Percentiles rank a stretch among this genome's conserved stretches.
Conservation (phyloP, 1,140 invertebrate species). For the Popillia japonica region DNA sequence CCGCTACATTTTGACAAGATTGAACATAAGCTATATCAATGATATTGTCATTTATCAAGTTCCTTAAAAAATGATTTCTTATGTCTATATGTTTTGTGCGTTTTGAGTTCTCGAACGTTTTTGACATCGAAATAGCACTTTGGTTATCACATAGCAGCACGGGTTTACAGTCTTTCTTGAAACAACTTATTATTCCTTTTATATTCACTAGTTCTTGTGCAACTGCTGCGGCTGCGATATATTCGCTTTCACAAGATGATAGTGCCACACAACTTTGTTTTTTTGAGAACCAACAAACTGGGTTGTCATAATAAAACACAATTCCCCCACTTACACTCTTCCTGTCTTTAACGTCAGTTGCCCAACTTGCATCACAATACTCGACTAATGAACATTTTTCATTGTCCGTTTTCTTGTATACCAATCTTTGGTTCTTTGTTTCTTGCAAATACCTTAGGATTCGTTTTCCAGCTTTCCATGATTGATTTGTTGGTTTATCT, state of each 20-base stretch:
- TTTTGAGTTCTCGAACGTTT: constrained; percentile 35
- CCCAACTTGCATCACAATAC: constrained; percentile 48
- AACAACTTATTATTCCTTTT: too few species aligned
- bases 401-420: background rate
- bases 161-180: too few species aligned
- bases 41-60: too few species aligned
- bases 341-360: constrained; percentile 45
- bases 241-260: too few species aligned
- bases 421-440: background rate
- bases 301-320: too few species aligned
- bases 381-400: background rate
- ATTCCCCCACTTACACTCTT: constrained; percentile 51
- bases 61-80: constrained; percentile 9
- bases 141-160: too few species aligned
- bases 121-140: too few species aligned
- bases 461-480: constrained; percentile 37
- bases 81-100: constrained; percentile 19
- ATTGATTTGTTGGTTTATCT: constrained; percentile 33
- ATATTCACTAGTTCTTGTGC: too few species aligned
- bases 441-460: constrained; percentile 3
- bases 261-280: too few species aligned
- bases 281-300: too few species aligned
- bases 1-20: constrained; percentile 16
- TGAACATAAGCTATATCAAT: too few species aligned
- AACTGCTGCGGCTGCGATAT: too few species aligned